Percentiles rank a stretch among this genome's conserved stretches.
Evolutionary conservation across 2,888 invertebrate genomes (phyloP).

Genomic region (Heliconius ismenius): DNA sequence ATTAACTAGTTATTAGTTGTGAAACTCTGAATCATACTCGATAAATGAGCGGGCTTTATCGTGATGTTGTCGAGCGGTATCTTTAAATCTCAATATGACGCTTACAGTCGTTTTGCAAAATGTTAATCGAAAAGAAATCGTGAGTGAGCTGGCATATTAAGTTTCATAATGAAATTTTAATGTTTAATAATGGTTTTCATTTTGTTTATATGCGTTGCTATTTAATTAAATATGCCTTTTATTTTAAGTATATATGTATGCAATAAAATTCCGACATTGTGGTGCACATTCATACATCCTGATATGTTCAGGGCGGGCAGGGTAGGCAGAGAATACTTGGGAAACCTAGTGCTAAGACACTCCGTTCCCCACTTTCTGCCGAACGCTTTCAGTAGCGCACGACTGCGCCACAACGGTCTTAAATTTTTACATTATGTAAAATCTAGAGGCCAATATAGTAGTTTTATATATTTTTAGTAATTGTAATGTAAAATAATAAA

Average conservation of each 20-base stretch:
- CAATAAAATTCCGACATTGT: no score
- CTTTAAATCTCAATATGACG: constrained; percentile 33
- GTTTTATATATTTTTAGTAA: no score
- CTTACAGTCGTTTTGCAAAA: constrained; percentile 29
- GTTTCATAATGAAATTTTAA: constrained; percentile 12
- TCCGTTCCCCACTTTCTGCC: no score
- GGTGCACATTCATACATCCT: no score
- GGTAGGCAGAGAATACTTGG: no score
- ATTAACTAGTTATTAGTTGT: constrained; percentile 30
- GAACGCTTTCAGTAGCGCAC: no score
- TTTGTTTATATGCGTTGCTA: neutral
- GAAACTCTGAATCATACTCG: constrained; percentile 38
- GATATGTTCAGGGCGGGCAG: no score
- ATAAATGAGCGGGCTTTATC: constrained; percentile 31
- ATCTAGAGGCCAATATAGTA: no score
- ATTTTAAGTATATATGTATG: neutral
- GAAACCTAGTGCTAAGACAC: no score
- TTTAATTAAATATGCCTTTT: neutral
- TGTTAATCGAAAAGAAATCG: constrained; percentile 25
- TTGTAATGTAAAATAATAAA: no score
- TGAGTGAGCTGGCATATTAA: constrained; percentile 24
- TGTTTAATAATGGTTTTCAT: neutral
- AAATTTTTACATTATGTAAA: no score
- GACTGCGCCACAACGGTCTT: no score
- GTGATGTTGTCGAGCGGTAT: constrained; percentile 33